Percentiles rank a stretch among this genome's conserved stretches.
phyloP scores from a whole-genome alignment of 2,113 vertebrate genomes.

The Columba janthina region DNA sequence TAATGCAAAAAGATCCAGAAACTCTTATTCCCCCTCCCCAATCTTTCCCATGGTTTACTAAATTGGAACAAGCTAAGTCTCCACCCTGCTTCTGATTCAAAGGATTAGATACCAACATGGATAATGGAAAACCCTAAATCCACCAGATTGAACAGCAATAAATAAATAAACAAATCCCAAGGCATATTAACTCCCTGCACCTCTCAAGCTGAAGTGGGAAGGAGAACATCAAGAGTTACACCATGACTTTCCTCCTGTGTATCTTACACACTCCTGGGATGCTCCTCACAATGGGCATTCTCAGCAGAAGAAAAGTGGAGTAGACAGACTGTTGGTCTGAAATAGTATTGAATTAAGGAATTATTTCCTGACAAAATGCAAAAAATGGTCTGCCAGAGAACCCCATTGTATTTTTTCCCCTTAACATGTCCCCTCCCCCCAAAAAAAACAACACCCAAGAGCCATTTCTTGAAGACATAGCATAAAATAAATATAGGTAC shows the following conservation, averaged over 20 bases:
- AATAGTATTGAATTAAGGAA: not conserved
- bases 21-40: not conserved
- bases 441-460: not conserved
- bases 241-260: not conserved
- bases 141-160: not conserved
- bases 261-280: fast-evolving
- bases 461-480: not conserved
- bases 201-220: not conserved
- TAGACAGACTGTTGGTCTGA: not conserved
- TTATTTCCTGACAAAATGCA: not conserved
- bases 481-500: not conserved
- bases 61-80: not conserved
- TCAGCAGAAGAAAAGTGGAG: not conserved
- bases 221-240: not conserved
- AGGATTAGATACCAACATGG: not conserved
- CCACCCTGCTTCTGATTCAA: not conserved
- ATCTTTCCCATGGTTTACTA: not conserved
- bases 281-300: too few species aligned
- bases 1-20: not conserved
- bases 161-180: not conserved
- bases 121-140: conserved; percentile 11
- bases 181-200: not conserved
- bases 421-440: fast-evolving
- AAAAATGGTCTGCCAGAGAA: not conserved
- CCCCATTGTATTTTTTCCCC: not conserved